Evolutionary conservation across 1,140 invertebrate species (phyloP).

Genomic region (Triops longicaudatus): DNA sequence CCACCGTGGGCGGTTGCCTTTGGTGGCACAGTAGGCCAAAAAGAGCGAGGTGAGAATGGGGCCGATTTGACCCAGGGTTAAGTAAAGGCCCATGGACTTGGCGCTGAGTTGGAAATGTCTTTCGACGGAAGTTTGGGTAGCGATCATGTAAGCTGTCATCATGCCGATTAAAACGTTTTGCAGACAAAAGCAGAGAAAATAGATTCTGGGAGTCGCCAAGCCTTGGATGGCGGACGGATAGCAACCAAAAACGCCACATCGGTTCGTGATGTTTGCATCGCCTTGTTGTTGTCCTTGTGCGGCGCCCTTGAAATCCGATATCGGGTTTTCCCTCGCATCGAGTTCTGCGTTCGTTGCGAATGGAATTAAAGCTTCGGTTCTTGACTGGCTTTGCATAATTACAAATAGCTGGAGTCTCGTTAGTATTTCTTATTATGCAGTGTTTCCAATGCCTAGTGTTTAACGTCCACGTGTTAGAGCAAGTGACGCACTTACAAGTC

Average conservation of each 20-base stretch:
- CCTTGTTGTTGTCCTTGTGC: not conserved
- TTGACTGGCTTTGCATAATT: not conserved
- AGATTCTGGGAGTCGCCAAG: slow-evolving; percentile 21
- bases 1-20: slow-evolving; percentile 32
- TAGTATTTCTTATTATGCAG: too few species aligned
- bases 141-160: slow-evolving; percentile 31
- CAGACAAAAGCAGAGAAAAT: slow-evolving; percentile 23
- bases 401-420: not conserved
- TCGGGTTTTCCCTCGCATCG: not conserved
- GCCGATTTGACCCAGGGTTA: slow-evolving; percentile 31
- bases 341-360: not conserved
- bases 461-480: too few species aligned
- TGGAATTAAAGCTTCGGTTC: not conserved
- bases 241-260: slow-evolving; percentile 17
- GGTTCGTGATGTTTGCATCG: not conserved
- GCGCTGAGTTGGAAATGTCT: slow-evolving; percentile 33
- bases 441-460: too few species aligned
- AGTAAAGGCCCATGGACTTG: slow-evolving; percentile 29
- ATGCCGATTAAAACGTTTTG: slow-evolving; percentile 29
- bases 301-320: not conserved
- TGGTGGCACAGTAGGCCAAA: slow-evolving; percentile 30
- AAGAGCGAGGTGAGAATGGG: slow-evolving; percentile 30
- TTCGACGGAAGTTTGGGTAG: slow-evolving; percentile 31
- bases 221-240: slow-evolving; percentile 20
- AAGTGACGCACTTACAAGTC: too few species aligned